Conservation (phyloP, 53 echinoderm and acorn worm genomes). For the Astropecten irregularis region DNA sequence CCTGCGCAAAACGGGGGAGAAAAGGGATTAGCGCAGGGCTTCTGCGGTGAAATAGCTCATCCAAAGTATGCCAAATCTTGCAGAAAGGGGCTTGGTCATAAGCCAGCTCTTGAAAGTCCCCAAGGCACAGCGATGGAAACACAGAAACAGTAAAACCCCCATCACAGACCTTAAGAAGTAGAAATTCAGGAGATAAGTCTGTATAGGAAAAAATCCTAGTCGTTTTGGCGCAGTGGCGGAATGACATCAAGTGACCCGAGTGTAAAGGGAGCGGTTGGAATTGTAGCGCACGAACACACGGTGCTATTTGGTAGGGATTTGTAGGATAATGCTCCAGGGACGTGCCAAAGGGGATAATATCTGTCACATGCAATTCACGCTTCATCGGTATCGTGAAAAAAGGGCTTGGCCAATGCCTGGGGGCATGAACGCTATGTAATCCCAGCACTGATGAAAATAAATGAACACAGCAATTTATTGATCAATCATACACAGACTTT, state of each 20-base stretch:
- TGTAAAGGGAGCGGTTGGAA: background rate
- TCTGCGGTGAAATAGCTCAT: slow-evolving; percentile 14
- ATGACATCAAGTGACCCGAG: slow-evolving; percentile 20
- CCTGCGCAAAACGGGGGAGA: slow-evolving; percentile 21
- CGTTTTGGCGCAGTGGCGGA: too few species aligned
- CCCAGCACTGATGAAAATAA: too few species aligned
- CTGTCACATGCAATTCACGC: slow-evolving; percentile 14
- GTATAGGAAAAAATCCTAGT: too few species aligned
- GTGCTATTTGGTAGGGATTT: too few species aligned
- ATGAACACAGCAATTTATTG: too few species aligned
- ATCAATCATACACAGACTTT: too few species aligned
- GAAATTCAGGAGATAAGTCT: background rate
- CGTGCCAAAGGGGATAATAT: background rate
- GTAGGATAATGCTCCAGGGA: background rate
- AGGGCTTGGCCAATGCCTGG: background rate
- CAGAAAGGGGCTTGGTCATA: slow-evolving; percentile 56
- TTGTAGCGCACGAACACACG: background rate
- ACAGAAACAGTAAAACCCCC: background rate
- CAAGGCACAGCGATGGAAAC: slow-evolving; percentile 21
- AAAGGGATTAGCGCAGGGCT: slow-evolving; percentile 2
- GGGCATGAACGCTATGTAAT: too few species aligned
- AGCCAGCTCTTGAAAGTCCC: slow-evolving; percentile 43
- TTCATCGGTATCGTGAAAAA: slow-evolving; percentile 31
- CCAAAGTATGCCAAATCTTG: slow-evolving; percentile 36
- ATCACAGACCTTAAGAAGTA: background rate